A percentile compares a stretch with the other conserved stretches of the same genome.
Evolutionary conservation across 2,797 vertebrate species (phyloP).

Genomic region (Anas georgica): DNA sequence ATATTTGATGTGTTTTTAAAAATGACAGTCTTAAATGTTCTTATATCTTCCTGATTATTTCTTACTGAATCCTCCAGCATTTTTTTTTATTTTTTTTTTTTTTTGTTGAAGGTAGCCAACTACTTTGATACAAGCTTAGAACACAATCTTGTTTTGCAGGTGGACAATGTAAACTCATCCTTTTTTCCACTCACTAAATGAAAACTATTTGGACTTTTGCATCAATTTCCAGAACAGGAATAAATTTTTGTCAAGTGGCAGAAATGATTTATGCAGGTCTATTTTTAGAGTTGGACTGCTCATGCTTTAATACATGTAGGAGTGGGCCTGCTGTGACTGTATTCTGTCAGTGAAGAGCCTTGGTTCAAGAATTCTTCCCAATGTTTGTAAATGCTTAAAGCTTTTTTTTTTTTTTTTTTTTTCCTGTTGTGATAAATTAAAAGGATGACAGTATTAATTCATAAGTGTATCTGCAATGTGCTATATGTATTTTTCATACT

Average conservation of each 20-base stretch:
- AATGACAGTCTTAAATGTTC: not conserved
- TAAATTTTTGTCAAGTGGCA: not conserved
- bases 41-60: not conserved
- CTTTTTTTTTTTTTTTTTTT: not conserved
- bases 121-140: not conserved
- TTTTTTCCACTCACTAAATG: not conserved
- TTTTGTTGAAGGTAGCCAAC: not conserved
- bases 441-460: not conserved
- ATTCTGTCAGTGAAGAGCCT: not conserved
- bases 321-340: not conserved
- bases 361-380: not conserved
- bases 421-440: too few relatives aligned
- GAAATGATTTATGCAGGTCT: not conserved
- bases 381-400: not conserved
- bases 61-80: not conserved
- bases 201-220: not conserved
- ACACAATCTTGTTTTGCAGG: not conserved
- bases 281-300: not conserved
- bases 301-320: not conserved
- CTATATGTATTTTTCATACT: not conserved
- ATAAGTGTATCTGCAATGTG: not conserved
- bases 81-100: not conserved
- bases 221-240: not conserved
- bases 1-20: not conserved
- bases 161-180: not conserved